Base-by-base conservation (phyloP, 2,888 invertebrate genomes). In the Eilema depressum region DNA sequence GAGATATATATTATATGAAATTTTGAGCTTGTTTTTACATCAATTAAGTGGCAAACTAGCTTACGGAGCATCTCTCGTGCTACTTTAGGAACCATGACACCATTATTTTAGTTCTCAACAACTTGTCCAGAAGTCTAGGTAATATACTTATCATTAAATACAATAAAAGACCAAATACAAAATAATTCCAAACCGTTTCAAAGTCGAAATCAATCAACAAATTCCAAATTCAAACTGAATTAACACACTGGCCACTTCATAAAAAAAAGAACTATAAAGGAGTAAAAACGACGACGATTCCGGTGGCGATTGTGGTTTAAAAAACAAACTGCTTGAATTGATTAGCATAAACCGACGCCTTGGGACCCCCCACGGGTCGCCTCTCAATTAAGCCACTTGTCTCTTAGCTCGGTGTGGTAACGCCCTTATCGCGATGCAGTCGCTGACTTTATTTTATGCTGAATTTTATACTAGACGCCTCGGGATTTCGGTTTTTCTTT, bases 311-410 rank as follows among this genome's bases (percentile, higher is more conserved):
- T 91, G 89, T 84, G 85, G 83, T 85, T 90, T 91, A 92, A 94
- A 81, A 93, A 94, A 93, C 90, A 92, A 93, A 91, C 91, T 92
- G 91, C 90, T 90, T 86, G 93, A 92, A 93, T 93, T 93, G 93
- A 95, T 95, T 95, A 95, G 95, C 95, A 95, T 94, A 94, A 92
- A 85, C 87, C 90, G 88, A 91, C 91, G 92, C 92, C 90, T 87
- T 61, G 68, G 83, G 94, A 93, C 94, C 94, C 91, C 94, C 93
- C 95, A 89, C 90, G 81, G 88, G 88, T 88, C 87, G 88, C 82
- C 88, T 90, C 92, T 93, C 94, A 94, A 95, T 95, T 95, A 95
- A 94, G 93, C 89, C 88, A 93, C 95, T 95, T 94, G 95, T 95
- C 93, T 90, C 91, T 93, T 91, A 91, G 89, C 89, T 85, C 84